Evolutionary conservation across 92 coral and sea anemone species (phyloP).

Genomic region (Bergia puertoricense): DNA sequence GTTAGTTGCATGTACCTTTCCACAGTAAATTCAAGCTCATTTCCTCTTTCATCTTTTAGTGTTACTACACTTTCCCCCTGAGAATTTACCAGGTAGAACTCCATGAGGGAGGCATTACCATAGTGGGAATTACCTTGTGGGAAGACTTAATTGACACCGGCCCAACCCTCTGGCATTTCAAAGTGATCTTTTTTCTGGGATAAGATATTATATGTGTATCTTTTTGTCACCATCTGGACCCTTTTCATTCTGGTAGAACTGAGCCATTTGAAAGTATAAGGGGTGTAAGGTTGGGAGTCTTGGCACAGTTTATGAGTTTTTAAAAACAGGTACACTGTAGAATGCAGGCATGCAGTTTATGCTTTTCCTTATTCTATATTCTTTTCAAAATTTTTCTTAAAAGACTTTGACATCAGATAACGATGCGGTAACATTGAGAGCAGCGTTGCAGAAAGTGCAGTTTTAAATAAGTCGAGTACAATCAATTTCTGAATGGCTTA

Average conservation of each 20-base stretch:
- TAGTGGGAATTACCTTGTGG: not conserved
- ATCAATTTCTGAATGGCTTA: no score
- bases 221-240: not conserved
- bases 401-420: no score
- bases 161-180: not conserved
- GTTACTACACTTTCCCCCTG: slow-evolving; percentile 17
- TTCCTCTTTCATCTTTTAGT: slow-evolving; percentile 18
- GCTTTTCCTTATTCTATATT: not conserved
- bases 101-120: not conserved
- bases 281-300: not conserved
- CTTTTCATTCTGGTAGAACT: not conserved
- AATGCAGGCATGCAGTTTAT: not conserved
- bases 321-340: not conserved
- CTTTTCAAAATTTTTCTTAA: not conserved
- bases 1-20: slow-evolving; percentile 18
- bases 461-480: no score
- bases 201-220: no score
- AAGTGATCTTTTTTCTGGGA: not conserved
- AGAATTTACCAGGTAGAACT: not conserved
- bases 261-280: not conserved
- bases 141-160: not conserved
- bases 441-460: no score
- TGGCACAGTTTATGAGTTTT: not conserved
- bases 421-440: no score
- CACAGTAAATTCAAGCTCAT: slow-evolving; percentile 23